These are phyloP conservation scores for Stegana nigrithorax DNA, from an alignment of 2,888 invertebrate genomes.

Conservation along the genomic window DNA sequence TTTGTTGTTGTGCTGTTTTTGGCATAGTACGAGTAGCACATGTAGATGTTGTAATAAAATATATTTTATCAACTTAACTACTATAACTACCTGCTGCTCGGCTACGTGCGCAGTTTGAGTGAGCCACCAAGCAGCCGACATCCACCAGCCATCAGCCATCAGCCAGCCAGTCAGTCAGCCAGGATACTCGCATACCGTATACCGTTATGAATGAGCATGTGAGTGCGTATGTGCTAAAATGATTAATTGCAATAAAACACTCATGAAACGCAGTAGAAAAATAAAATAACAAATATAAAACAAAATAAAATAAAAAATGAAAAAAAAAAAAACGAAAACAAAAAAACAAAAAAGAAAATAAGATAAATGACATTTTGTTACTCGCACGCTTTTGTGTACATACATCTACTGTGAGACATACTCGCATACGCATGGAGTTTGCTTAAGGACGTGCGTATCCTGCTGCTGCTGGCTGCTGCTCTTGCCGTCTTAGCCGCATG, in stretches of 20 bases:
- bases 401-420: conserved; percentile 41
- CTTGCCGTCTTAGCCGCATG: conserved; percentile 33
- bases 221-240: conserved; percentile 49
- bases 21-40: too few relatives aligned
- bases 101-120: too few relatives aligned
- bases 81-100: too few relatives aligned
- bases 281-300: conserved; percentile 65
- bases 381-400: conserved; percentile 8
- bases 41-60: neutral
- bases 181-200: too few relatives aligned
- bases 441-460: conserved; percentile 30
- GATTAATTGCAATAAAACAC: conserved; percentile 67
- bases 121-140: too few relatives aligned
- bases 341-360: conserved; percentile 44
- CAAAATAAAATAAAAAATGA: too few relatives aligned
- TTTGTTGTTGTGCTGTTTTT: too few relatives aligned
- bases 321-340: too few relatives aligned
- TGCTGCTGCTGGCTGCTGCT: conserved; percentile 16
- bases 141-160: too few relatives aligned
- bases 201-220: conserved; percentile 26
- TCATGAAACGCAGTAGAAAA: conserved; percentile 50
- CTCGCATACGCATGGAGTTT: conserved; percentile 31
- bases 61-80: conserved; percentile 53
- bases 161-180: too few relatives aligned
- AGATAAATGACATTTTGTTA: conserved; percentile 59